Evolutionary conservation across 2,113 vertebrate genomes (phyloP).

Genomic region (Tachycineta bicolor): DNA sequence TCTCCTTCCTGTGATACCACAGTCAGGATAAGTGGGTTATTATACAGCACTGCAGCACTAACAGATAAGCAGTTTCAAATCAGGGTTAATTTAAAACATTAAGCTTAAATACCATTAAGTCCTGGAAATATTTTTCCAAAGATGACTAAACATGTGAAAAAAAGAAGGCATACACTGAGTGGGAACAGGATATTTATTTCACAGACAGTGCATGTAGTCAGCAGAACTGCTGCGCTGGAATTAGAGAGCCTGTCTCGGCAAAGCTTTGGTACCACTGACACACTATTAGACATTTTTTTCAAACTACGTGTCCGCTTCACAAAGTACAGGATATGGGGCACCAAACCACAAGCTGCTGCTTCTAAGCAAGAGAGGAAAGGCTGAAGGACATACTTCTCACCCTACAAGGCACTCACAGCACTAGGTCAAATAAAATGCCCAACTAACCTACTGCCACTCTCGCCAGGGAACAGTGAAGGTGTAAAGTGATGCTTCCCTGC

Average conservation of each 20-base stretch:
- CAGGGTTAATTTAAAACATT: neutral
- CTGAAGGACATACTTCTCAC: neutral
- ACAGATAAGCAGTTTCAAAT: neutral
- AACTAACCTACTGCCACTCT: neutral
- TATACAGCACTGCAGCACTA: neutral
- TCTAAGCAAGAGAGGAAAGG: neutral
- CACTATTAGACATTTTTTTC: neutral
- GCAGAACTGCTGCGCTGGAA: neutral
- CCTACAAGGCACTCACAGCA: neutral
- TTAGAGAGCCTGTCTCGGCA: neutral
- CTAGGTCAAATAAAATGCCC: neutral
- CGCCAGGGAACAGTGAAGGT: neutral
- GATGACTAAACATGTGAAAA: neutral
- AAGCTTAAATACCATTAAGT: neutral
- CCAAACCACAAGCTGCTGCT: neutral
- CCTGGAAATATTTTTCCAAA: neutral
- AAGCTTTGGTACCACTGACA: neutral
- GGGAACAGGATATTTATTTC: neutral
- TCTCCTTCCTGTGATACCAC: neutral
- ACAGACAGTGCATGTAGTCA: neutral
- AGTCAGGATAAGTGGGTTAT: neutral
- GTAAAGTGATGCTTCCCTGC: neutral
- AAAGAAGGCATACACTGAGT: neutral
- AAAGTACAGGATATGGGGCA: neutral
- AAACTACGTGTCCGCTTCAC: rapidly evolving